phyloP scores from a whole-genome alignment of 1,140 invertebrate genomes.

The Sarcophaga peregrina region DNA sequence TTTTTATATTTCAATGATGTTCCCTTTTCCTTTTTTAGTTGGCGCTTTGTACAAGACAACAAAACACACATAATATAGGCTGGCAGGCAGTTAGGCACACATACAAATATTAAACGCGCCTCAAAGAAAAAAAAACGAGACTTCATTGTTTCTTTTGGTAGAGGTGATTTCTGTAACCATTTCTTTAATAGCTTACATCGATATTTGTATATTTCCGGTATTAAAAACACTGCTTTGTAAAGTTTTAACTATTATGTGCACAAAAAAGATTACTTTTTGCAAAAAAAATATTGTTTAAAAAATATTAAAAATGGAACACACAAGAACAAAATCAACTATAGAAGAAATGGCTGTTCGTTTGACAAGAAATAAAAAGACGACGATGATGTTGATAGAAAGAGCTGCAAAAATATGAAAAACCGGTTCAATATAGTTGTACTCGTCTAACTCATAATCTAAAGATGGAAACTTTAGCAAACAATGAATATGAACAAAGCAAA shows the following conservation, averaged over 20 bases:
- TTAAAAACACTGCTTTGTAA: neutral
- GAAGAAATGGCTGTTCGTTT: slow-evolving; percentile 34
- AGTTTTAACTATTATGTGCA: neutral
- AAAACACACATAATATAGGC: slow-evolving; percentile 1
- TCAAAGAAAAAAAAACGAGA: slow-evolving; percentile 22
- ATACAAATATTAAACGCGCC: slow-evolving; percentile 36
- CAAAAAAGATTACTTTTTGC: slow-evolving; percentile 30
- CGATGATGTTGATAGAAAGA: slow-evolving; percentile 26
- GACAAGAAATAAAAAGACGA: slow-evolving; percentile 31
- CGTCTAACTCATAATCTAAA: slow-evolving; percentile 15
- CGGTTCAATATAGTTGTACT: slow-evolving; percentile 24
- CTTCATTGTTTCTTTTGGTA: slow-evolving; percentile 6
- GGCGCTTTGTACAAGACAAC: slow-evolving; percentile 19
- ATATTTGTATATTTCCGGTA: slow-evolving; percentile 1
- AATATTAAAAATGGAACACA: slow-evolving; percentile 28
- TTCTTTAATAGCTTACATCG: neutral
- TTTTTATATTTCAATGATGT: neutral
- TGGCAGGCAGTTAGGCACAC: slow-evolving; percentile 13
- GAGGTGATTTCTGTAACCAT: neutral
- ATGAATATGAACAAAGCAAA: slow-evolving; percentile 33
- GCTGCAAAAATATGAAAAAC: slow-evolving; percentile 31
- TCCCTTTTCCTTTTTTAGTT: slow-evolving; percentile 21
- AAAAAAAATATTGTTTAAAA: slow-evolving; percentile 18
- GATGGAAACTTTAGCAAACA: neutral
- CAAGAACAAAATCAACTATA: slow-evolving; percentile 35